A percentile compares a stretch with the other conserved stretches of the same genome.
Conservation (phyloP, 2,888 invertebrate genomes). For the Myopa tessellatipennis region DNA sequence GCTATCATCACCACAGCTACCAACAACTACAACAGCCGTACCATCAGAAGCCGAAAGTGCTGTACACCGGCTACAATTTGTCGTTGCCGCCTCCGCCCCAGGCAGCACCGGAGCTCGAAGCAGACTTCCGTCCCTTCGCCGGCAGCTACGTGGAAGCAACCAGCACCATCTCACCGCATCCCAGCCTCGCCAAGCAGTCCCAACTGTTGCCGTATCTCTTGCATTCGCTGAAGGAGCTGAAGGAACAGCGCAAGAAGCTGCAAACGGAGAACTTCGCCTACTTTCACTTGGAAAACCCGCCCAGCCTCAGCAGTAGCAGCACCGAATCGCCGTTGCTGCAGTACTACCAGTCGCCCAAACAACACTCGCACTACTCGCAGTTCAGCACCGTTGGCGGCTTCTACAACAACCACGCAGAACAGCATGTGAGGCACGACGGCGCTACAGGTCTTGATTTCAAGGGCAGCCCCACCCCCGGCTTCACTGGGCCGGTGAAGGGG, state of each 20-base stretch:
- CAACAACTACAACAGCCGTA: slow-evolving; percentile 36
- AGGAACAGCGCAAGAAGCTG: slow-evolving; percentile 60
- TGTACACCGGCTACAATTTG: slow-evolving; percentile 58
- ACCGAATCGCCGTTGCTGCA: slow-evolving; percentile 43
- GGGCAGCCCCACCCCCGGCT: slow-evolving; percentile 47
- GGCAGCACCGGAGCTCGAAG: slow-evolving; percentile 45
- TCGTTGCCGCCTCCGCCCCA: slow-evolving; percentile 56
- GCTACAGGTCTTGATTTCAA: slow-evolving; percentile 38
- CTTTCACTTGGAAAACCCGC: slow-evolving; percentile 66
- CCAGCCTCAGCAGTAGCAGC: slow-evolving; percentile 30
- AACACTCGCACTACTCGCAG: slow-evolving; percentile 70
- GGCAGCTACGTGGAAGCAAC: slow-evolving; percentile 53
- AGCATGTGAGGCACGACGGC: slow-evolving; percentile 20
- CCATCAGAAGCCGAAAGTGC: slow-evolving; percentile 54
- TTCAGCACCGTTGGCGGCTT: slow-evolving; percentile 72
- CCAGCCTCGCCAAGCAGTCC: slow-evolving; percentile 49
- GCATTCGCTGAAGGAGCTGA: slow-evolving; percentile 61
- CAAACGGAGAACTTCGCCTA: slow-evolving; percentile 66
- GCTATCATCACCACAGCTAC: slow-evolving; percentile 48
- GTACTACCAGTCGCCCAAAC: slow-evolving; percentile 47
- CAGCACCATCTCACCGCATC: slow-evolving; percentile 47
- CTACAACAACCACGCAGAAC: slow-evolving; percentile 65
- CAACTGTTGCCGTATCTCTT: slow-evolving; percentile 61
- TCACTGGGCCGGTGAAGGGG: slow-evolving; percentile 49
- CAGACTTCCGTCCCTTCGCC: slow-evolving; percentile 58